Evolutionary conservation across 2,888 invertebrate genomes (phyloP), one percentile per base, ranked within the genome.

Genomic region (Bhutanitis thaidina): DNA sequence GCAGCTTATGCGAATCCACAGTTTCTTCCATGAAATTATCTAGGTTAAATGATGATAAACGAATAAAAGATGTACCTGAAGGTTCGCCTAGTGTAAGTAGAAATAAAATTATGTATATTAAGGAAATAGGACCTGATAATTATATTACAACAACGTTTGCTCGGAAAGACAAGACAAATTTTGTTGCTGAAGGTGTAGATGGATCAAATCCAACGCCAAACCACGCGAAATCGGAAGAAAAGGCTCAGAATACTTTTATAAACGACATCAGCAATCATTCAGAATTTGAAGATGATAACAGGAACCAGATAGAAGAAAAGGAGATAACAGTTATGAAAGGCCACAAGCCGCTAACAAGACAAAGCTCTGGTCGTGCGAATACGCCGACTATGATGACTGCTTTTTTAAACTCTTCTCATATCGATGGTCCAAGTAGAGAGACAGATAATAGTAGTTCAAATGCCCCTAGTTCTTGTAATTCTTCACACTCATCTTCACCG

Each of bases 61-160:
- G 81, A 70, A 65, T 69, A 44, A 76, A 77, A 71, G 80, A 85
- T 65, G 82, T 80, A 76, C 80, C 83, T 74, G 87, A 88, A 57
- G 73, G 74, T 58, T 76, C 80, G 54, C 76, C 81, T 62, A 72
- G 75, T 62, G 72, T 74, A 62, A 80, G 88, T 76, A 91, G 90
- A 62, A 90, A 88, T 73, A 92, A 91, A 73, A 87, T 92, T 49
- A 71, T 92, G 65, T 88, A 91, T 60, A 91, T 92, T 63, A 92
- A 92, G 67, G 92, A 93, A 71, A 93, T 94, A 61, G 94, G 93
- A 39, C 92, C 93, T 43, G 94, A 94, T 77, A 94, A 93, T 78
- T 94, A 94, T 71, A 93, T 94, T 45, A 93, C 93, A 55, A 93
- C 94, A 39, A 91, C 91, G 40, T 88, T 90, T 80, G 84, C 90